Evolutionary conservation across 2,888 invertebrate genomes (phyloP), one percentile per base, ranked within the genome.

Genomic region (Polia nebulosa): DNA sequence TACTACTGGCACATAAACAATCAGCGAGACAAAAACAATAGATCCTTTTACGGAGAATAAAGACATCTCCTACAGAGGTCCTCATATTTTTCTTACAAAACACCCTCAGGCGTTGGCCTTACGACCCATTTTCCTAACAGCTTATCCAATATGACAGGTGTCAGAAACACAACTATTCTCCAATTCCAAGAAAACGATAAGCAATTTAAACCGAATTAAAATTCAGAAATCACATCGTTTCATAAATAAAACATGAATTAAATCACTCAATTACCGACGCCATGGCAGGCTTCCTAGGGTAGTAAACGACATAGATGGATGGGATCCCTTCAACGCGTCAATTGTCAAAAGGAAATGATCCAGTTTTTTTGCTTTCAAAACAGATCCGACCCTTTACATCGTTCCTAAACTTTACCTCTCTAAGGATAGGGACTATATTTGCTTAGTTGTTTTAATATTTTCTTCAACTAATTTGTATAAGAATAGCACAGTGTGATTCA

Each of bases 301-400:
- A 53, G 63, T 64, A 49, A 65, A 68, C 73, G 91, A 89, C 90
- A 77, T 85, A 87, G 90, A 92, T 92, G 88, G 85, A 85, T 85
- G 82, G 64, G 77, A 68, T 65, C 72, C 87, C 84, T 87, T 89
- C 89, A 91, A 84, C 89, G 81, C 86, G 81, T 90, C 89, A 86
- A 89, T 89, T 89, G 91, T 91, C 87, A 88, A 85, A 84, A 84
- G 87, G 85, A 91, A 90, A 88, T 89, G 90, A 91, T 89, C 89
- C 88, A 88, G 87, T 89, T 88, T 84, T 83, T 85, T 83, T 85
- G 76, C 76, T 77, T 78, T 63, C 64, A 59, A 77, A 76, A 81
- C 66, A 83, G 27, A 47, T 61, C 47, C 17, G 51, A 61, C 59
- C 51, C 39, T 41, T 20, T 55, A 9, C 49, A 53, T 5, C 13